A percentile compares a stretch with the other conserved stretches of the same genome.
These are phyloP conservation scores for Drosophila elegans DNA, from an alignment of 1,140 invertebrate species.

Conservation along the genomic window DNA sequence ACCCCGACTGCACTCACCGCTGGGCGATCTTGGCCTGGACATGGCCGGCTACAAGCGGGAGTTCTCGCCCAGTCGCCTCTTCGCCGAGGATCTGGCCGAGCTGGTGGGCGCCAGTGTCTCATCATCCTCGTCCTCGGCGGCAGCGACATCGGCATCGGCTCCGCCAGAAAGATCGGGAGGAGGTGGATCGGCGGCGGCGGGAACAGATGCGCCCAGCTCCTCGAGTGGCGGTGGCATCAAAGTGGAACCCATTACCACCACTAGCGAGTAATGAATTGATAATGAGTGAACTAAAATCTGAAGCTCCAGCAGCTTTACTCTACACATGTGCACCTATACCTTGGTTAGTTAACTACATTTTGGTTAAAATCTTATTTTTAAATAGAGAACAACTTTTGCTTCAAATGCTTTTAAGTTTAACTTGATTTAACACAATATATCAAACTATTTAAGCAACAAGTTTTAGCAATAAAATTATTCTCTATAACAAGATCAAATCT, in stretches of 20 bases:
- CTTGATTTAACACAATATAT: no score
- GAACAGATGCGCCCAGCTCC: slow-evolving; percentile 25
- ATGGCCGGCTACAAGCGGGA: slow-evolving; percentile 89
- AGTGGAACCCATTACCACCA: slow-evolving; percentile 86
- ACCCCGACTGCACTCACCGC: slow-evolving; percentile 85
- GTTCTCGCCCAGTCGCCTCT: slow-evolving; percentile 88
- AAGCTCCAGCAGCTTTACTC: slow-evolving; percentile 11
- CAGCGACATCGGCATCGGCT: slow-evolving; percentile 13
- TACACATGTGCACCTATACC: background rate
- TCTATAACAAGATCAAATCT: background rate
- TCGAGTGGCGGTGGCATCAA: slow-evolving; percentile 79
- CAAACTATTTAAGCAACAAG: no score
- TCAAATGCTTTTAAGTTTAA: no score
- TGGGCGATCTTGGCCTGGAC: slow-evolving; percentile 87
- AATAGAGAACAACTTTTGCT: no score
- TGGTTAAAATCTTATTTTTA: background rate
- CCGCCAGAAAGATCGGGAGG: slow-evolving; percentile 10
- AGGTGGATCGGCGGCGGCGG: slow-evolving; percentile 8
- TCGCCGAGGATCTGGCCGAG: slow-evolving; percentile 86
- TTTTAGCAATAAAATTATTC: background rate
- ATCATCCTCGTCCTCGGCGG: slow-evolving; percentile 47
- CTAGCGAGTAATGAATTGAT: slow-evolving; percentile 65
- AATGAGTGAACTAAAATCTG: slow-evolving; percentile 9
- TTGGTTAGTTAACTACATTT: slow-evolving; percentile 15
- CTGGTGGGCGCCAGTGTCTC: slow-evolving; percentile 65